A percentile compares a stretch with the other conserved stretches of the same genome.
Conservation (phyloP, 2,888 invertebrate genomes). For the Lochmaea capreae region DNA sequence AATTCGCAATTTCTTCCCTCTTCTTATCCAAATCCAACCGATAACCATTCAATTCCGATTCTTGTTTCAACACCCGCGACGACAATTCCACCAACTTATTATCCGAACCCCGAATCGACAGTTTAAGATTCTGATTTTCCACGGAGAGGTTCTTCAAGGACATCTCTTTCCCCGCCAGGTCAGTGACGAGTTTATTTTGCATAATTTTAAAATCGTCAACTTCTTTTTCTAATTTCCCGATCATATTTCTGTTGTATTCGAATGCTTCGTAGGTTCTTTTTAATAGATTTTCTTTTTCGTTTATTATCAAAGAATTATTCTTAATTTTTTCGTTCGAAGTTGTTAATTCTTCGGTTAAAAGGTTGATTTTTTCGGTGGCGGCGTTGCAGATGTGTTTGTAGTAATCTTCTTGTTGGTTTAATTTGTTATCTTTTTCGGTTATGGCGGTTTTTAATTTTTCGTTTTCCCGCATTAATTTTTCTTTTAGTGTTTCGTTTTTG, state of each 20-base stretch:
- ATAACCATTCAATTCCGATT: slow-evolving; percentile 2
- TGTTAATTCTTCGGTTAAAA: slow-evolving; percentile 32
- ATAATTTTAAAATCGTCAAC: slow-evolving; percentile 18
- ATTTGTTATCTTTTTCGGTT: slow-evolving; percentile 19
- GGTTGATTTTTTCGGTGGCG: slow-evolving; percentile 28
- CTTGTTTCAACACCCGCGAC: not conserved
- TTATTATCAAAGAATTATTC: slow-evolving; percentile 15
- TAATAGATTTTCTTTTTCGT: slow-evolving; percentile 32
- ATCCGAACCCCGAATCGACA: not conserved
- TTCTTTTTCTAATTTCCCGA: slow-evolving; percentile 19
- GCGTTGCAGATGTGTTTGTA: slow-evolving; percentile 21
- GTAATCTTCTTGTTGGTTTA: slow-evolving; percentile 30
- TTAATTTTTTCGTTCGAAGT: slow-evolving; percentile 27
- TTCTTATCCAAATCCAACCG: not conserved
- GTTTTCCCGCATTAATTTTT: slow-evolving; percentile 26
- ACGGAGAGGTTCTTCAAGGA: not conserved
- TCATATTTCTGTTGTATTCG: slow-evolving; percentile 14
- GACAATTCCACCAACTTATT: slow-evolving; percentile 2
- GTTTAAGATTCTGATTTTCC: slow-evolving; percentile 27
- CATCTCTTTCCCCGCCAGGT: slow-evolving; percentile 24
- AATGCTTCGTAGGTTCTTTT: slow-evolving; percentile 25
- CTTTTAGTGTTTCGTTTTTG: slow-evolving; percentile 23
- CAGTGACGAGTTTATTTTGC: slow-evolving; percentile 19
- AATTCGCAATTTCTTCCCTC: not conserved
- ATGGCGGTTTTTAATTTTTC: slow-evolving; percentile 28